Conservation (phyloP, 2,113 vertebrate genomes). For the Catharus minimus region DNA sequence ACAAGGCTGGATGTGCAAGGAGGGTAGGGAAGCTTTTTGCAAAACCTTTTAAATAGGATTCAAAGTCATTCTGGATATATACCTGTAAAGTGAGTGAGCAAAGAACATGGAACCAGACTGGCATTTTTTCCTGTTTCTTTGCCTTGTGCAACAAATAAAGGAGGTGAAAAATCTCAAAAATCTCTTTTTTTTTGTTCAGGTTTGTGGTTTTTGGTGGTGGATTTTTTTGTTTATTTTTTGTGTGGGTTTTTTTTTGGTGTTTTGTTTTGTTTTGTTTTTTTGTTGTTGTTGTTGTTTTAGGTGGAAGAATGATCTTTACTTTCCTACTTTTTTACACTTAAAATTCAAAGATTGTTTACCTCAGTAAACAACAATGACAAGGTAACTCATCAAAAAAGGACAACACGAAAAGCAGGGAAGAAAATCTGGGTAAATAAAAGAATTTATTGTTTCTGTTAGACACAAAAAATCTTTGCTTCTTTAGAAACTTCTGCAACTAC, state of each 20-base stretch:
- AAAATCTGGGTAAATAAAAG: neutral
- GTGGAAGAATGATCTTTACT: neutral
- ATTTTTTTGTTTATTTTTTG: too few species aligned
- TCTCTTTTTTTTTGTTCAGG: too few species aligned
- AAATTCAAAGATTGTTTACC: neutral
- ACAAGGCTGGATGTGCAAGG: neutral
- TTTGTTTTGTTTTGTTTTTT: too few species aligned
- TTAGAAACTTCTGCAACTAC: neutral
- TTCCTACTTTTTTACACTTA: neutral
- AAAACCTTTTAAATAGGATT: neutral
- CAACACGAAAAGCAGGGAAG: neutral
- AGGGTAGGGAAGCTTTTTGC: neutral
- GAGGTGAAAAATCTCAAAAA: neutral
- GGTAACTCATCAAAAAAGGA: neutral
- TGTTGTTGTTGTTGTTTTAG: too few species aligned
- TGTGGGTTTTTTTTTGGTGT: too few species aligned
- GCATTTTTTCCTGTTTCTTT: neutral
- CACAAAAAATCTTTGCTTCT: neutral
- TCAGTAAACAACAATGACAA: neutral
- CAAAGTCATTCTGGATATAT: neutral
- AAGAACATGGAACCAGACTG: neutral
- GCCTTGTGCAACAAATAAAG: neutral
- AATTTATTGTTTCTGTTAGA: neutral
- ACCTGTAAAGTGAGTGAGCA: neutral
- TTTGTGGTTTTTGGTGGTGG: too few species aligned